Evolutionary conservation across 1,140 invertebrate genomes (phyloP).

Genomic region (Eurosta solidaginis): DNA sequence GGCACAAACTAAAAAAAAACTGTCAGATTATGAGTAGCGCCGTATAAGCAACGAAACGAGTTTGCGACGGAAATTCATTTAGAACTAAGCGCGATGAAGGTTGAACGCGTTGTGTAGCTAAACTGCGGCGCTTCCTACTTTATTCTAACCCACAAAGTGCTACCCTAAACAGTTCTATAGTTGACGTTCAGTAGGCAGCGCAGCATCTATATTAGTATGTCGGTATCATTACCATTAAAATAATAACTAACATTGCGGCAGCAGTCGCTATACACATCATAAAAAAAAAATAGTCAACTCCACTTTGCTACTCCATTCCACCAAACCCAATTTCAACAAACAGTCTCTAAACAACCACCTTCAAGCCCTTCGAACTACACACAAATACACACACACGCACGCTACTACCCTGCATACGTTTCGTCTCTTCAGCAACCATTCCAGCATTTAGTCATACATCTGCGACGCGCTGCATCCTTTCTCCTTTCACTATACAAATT

Average conservation of each 20-base stretch:
- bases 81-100: background rate
- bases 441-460: background rate
- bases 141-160: constrained; percentile 12
- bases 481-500: background rate
- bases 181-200: background rate
- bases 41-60: background rate
- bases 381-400: background rate
- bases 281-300: background rate
- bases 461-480: constrained; percentile 16
- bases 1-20: background rate
- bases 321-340: background rate
- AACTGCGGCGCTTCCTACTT: background rate
- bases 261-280: background rate
- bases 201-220: background rate
- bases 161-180: background rate
- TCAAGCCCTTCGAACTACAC: constrained; percentile 21
- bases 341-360: constrained; percentile 17
- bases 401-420: background rate
- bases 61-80: background rate
- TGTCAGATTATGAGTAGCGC: background rate
- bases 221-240: constrained; percentile 30
- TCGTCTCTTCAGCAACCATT: background rate
- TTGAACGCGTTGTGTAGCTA: constrained; percentile 6
- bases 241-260: constrained; percentile 18
- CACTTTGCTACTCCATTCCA: background rate